Conservation (phyloP, 2,888 invertebrate genomes). For the Actias luna region DNA sequence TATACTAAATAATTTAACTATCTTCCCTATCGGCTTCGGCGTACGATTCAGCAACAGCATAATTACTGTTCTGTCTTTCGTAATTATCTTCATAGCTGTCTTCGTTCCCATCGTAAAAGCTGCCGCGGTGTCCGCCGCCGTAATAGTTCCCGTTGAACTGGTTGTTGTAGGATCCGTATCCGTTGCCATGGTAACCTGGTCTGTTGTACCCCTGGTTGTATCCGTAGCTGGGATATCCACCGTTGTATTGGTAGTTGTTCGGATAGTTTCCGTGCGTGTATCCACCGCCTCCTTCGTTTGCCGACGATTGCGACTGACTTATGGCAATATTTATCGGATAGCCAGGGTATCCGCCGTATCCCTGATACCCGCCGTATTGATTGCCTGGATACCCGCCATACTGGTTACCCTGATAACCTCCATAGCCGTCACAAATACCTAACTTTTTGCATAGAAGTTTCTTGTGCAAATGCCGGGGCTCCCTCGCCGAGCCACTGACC, state of each 20-base stretch:
- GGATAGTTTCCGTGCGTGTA: conserved; percentile 42
- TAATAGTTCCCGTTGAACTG: conserved; percentile 73
- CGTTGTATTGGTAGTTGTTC: conserved; percentile 56
- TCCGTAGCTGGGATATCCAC: conserved; percentile 34
- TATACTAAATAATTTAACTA: conserved; percentile 1
- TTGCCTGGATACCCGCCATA: conserved; percentile 27
- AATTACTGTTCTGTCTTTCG: conserved; percentile 10
- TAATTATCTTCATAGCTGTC: conserved; percentile 31
- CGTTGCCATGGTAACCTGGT: conserved; percentile 56
- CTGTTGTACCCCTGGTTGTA: conserved; percentile 34
- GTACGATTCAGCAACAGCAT: conserved; percentile 13
- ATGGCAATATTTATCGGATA: conserved; percentile 71
- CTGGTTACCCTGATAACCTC: conserved; percentile 34
- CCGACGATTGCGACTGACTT: conserved; percentile 71
- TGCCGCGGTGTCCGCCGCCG: conserved; percentile 32
- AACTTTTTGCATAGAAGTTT: conserved; percentile 55
- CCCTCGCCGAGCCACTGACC: conserved; percentile 34
- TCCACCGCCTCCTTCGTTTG: conserved; percentile 37
- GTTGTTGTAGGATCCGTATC: conserved; percentile 56
- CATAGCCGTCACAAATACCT: conserved; percentile 50
- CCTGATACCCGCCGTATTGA: conserved; percentile 27
- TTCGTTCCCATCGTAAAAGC: conserved; percentile 45
- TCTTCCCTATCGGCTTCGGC: not conserved
- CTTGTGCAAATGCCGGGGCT: conserved; percentile 44
- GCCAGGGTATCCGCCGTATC: conserved; percentile 35